Base-by-base conservation (phyloP, 2,113 vertebrate species). In the Pitta sordida region DNA sequence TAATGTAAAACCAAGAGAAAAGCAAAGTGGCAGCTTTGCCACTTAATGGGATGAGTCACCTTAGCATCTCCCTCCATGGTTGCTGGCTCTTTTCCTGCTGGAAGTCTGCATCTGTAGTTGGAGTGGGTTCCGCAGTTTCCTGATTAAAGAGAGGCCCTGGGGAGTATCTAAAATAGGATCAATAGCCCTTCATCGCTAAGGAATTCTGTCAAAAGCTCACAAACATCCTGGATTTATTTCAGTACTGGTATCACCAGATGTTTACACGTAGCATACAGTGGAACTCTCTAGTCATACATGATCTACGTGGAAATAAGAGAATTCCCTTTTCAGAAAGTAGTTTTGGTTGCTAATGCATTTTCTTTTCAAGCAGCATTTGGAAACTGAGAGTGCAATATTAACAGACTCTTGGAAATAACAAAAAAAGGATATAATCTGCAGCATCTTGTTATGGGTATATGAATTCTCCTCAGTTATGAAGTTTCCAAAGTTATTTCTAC, bases 351-450 rank as follows among this genome's bases (percentile, higher is more conserved):
- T 90, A 62, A 89, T 21, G 71, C 43, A 56, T 41, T 86, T 67
- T 88, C 59, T 86, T 76, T 73, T 87, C 78, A 87, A 79, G 90
- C 87, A 96, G 87, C 93, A 94, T 91, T 87, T 95, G 95, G 44
- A 94, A 88, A 74, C 10, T 44, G 78, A 83, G 86, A 90, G 71
- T 95, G 79, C 85, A 94, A 64, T 83, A 83, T 77, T 62, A 82
- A 92, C 12, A 5, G 87, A 26, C 46, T 85, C 67, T 18, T 48
- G 58, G 64, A 78, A 91, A 29, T 68, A 82, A 78, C 52, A 79
- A 82, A 83, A 68, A 62, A 91, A 58, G 46, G 37, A 69, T 80
- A 37, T 74, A 23, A 83, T 67, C 60, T 94, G 90, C 96, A 96
- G 93, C 85, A 94, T 93, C 36, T 88, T 13, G 3, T 41, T 53